phyloP scores from a whole-genome alignment of 2,888 invertebrate genomes.

The Ophion ventricosus region DNA sequence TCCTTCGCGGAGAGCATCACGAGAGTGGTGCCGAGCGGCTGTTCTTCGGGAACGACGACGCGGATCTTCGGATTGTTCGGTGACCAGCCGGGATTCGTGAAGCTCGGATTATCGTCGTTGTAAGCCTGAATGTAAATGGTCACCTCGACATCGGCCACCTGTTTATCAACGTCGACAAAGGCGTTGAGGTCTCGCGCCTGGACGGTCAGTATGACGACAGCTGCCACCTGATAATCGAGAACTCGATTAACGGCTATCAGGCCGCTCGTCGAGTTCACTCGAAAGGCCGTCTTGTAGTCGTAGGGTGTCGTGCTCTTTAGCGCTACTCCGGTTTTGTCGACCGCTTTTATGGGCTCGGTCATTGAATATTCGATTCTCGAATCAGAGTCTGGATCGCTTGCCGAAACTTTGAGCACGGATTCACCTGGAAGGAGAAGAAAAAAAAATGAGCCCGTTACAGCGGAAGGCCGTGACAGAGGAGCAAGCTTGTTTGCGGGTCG shows the following conservation, averaged over 20 bases:
- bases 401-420: conserved; percentile 87
- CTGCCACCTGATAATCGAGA: conserved; percentile 89
- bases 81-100: conserved; percentile 90
- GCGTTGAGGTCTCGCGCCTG: conserved; percentile 90
- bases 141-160: conserved; percentile 88
- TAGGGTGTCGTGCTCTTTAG: conserved; percentile 86
- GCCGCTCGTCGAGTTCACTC: conserved; percentile 89
- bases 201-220: conserved; percentile 90
- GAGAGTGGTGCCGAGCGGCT: conserved; percentile 89
- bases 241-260: conserved; percentile 88
- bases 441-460: not conserved
- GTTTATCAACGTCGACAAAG: conserved; percentile 86
- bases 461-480: not conserved
- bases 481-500: not conserved
- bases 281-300: conserved; percentile 88
- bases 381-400: conserved; percentile 89
- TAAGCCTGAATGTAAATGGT: conserved; percentile 92
- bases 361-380: conserved; percentile 89
- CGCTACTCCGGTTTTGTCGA: conserved; percentile 90
- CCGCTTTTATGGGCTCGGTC: conserved; percentile 88
- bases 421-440: conserved; percentile 80
- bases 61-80: conserved; percentile 88
- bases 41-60: conserved; percentile 90
- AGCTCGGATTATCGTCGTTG: conserved; percentile 90
- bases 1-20: conserved; percentile 89